These are phyloP conservation scores for Oreochromis mossambicus DNA, from an alignment of 2,797 vertebrate species.

Conservation along the genomic window DNA sequence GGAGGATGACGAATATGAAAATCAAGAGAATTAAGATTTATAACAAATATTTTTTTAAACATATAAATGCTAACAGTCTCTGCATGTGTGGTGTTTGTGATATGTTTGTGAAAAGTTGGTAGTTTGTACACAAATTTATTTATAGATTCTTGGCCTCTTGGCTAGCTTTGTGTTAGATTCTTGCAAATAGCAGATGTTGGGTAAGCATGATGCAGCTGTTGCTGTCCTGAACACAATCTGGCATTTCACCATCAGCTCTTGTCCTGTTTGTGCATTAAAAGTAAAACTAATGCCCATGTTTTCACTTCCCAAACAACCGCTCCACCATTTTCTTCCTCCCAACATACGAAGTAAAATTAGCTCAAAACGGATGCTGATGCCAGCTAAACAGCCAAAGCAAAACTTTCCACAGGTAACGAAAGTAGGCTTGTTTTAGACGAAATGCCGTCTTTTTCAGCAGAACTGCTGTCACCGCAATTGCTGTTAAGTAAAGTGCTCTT, in stretches of 20 bases:
- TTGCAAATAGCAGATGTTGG: not conserved
- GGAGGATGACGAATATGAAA: not conserved
- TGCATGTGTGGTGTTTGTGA: not conserved
- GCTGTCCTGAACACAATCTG: not conserved
- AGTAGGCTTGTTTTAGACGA: not conserved
- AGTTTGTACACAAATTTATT: not conserved
- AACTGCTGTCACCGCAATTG: not conserved
- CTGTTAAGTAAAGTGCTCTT: not conserved
- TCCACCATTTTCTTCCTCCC: not conserved
- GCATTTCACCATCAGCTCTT: not conserved
- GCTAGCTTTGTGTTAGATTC: not conserved
- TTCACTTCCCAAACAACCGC: not conserved
- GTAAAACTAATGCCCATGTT: not conserved
- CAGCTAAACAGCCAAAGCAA: not conserved
- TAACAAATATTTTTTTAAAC: not conserved
- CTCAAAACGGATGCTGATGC: not conserved
- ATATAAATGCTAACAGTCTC: not conserved
- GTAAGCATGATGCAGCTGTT: not conserved
- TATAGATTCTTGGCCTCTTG: not conserved
- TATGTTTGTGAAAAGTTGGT: not conserved
- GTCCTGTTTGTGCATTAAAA: not conserved
- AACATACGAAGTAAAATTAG: rapidly evolving
- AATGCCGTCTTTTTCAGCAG: not conserved
- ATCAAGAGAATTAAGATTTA: not conserved
- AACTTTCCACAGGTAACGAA: rapidly evolving